Base-by-base conservation (phyloP, 1,140 invertebrate genomes). In the Tribolium castaneum region DNA sequence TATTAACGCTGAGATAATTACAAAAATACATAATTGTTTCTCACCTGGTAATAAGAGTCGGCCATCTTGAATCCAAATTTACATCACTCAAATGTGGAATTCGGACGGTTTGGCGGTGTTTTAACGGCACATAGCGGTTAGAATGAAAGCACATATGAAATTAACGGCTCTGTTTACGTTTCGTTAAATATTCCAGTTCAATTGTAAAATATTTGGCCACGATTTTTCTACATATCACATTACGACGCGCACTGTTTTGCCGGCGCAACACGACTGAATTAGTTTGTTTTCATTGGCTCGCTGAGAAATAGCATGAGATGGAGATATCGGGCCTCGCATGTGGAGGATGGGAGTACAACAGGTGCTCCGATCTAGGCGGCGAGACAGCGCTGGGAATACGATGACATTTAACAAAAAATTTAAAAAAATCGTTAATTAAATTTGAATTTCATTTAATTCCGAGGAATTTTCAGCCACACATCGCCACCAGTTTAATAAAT, bases 1-100 rank as follows among this genome's bases (percentile, higher is more conserved):
- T 12, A 66, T 66, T 66, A 66, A 39, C 50, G 19, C 14, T 6
- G 9, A 49, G 70, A 72, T 72, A 72, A 72, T 51, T 25, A 70
- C 50, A 77, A 77, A 70, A 39, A 77, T 35, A 74, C 70, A 70
- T 70, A 70, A 75, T 71, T 70, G n/a, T 74, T 77, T 87, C 89
- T 89, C 87, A 89, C 89, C 89, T 90, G 89, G 88, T 90, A 90
- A 88, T 89, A 89, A 75, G 89, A 89, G 85, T 90, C 89, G 86
- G 89, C 89, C 89, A 90, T 90, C 85, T 90, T 90, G 89, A 76
- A 80, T 75, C 50, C 73, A 49, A 78, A 77, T 80, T 80, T 75
- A 78, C 79, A 80, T 80, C 74, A 80, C 79, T 77, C 51, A 74
- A 76, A 75, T 73, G 49, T 74, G 19, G 45, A 56, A 70, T 34